Base-by-base conservation (phyloP, 2,888 invertebrate genomes). In the Euplagia quadripunctaria region DNA sequence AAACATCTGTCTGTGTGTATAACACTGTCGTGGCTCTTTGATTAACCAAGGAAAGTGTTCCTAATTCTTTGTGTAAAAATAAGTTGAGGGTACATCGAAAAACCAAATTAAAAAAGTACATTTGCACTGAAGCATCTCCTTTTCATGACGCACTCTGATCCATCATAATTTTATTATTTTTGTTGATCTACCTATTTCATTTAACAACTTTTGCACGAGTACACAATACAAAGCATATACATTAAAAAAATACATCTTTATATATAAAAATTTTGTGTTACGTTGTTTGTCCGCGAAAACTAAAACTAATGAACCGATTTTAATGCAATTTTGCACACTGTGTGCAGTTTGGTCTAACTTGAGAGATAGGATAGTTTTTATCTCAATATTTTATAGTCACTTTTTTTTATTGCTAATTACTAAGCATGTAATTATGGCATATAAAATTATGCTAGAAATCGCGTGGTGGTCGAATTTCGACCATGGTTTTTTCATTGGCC, bases 181-280 rank as follows among this genome's bases (percentile, higher is more conserved):
- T 58, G 43, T 58, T 58, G 58, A 55, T 68, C 55, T 43, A 58
- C 55, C 43, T 17, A 49, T 61, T 65, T 58, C 41, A 46, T 46
- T 55, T 58, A 51, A 51, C 4, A 42, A 64, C 67, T 58, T 16
- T 41, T 71, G 58, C 61, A 71, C 61, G 42, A 51, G 14, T 64
- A 51, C 43, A 70, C 64, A 16, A 41, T 51, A 49, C 46, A 49
- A 65, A 14, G 20, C 5, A 4, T 6, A 1, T 14, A 58, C 20
- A 58, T 5, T 14, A 58, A 61, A 63, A n/a, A 63, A 63, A 41
- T 31, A 63, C 14, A 63, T 41, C 5, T 41, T 31, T 31, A 31
- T 31, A 2, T n/a, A 31, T 1, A 31, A 31, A 31, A 31, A 31
- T 31, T 1, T 31, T 2, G 2, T 31, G 31, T 31, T 2, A 31